Conservation (phyloP, 2,113 vertebrate genomes). For the Rattus rattus region DNA sequence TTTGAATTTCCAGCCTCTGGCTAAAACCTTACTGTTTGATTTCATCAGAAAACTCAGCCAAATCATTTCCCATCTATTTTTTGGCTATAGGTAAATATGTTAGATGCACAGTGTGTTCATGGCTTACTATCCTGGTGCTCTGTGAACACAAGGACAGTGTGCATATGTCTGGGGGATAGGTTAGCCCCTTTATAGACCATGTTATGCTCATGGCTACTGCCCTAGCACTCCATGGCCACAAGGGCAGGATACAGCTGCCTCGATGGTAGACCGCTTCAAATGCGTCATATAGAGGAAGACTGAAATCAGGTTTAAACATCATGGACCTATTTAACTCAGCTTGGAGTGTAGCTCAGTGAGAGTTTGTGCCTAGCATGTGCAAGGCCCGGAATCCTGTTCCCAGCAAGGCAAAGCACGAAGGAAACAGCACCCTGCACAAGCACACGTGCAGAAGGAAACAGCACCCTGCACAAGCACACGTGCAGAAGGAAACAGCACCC, state of each 20-base stretch:
- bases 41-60: slow-evolving; percentile 7
- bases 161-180: neutral
- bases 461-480: neutral
- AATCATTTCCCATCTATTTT: neutral
- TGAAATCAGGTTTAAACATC: neutral
- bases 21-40: slow-evolving; percentile 25
- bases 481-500: slow-evolving; percentile 41
- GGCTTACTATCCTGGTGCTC: neutral
- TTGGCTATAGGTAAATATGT: slow-evolving; percentile 9
- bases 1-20: slow-evolving; percentile 18
- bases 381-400: neutral
- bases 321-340: neutral
- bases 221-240: neutral
- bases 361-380: neutral
- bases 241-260: neutral
- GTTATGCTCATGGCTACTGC: neutral
- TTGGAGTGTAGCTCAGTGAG: neutral
- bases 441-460: neutral
- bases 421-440: slow-evolving; percentile 25
- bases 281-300: neutral
- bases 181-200: neutral
- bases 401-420: neutral
- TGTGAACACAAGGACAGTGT: neutral
- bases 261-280: neutral
- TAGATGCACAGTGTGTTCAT: neutral